These are phyloP conservation scores for Leptopilina drosophilae DNA, from an alignment of 2,888 invertebrate species.

Conservation along the genomic window DNA sequence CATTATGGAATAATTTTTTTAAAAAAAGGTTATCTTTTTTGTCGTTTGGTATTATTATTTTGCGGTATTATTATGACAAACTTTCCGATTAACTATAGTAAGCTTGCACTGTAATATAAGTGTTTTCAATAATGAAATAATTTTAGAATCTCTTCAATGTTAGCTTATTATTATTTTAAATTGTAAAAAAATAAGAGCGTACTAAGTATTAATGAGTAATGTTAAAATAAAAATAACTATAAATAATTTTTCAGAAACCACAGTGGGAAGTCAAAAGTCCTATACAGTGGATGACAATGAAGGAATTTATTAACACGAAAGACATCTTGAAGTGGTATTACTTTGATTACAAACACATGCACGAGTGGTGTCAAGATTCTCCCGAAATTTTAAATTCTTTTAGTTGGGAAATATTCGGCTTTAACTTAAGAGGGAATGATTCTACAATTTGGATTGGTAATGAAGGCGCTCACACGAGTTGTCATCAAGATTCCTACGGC, in stretches of 20 bases:
- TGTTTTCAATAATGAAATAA: no score
- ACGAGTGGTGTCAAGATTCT: slow-evolving; percentile 82
- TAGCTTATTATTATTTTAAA: no score
- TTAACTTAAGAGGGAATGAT: slow-evolving; percentile 82
- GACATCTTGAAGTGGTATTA: slow-evolving; percentile 82
- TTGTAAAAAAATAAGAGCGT: no score
- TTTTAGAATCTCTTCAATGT: no score
- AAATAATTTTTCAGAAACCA: slow-evolving; percentile 77
- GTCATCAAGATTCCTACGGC: slow-evolving; percentile 96
- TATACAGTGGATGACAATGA: slow-evolving; percentile 80
- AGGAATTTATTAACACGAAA: slow-evolving; percentile 79
- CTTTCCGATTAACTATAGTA: no score
- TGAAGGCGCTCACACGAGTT: slow-evolving; percentile 92
- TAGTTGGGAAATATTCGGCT: slow-evolving; percentile 86
- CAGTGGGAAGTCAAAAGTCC: slow-evolving; percentile 89
- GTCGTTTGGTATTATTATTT: no score
- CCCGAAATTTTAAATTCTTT: slow-evolving; percentile 80
- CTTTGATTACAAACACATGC: slow-evolving; percentile 91
- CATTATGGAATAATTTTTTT: no score
- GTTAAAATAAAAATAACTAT: no score
- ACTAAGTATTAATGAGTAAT: no score
- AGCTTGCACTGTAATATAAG: no score
- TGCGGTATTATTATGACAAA: no score
- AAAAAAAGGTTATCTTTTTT: no score
- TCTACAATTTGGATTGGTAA: slow-evolving; percentile 94